Base-by-base conservation (phyloP, 2,797 vertebrate species). In the Mormyrus hasselquistii region DNA sequence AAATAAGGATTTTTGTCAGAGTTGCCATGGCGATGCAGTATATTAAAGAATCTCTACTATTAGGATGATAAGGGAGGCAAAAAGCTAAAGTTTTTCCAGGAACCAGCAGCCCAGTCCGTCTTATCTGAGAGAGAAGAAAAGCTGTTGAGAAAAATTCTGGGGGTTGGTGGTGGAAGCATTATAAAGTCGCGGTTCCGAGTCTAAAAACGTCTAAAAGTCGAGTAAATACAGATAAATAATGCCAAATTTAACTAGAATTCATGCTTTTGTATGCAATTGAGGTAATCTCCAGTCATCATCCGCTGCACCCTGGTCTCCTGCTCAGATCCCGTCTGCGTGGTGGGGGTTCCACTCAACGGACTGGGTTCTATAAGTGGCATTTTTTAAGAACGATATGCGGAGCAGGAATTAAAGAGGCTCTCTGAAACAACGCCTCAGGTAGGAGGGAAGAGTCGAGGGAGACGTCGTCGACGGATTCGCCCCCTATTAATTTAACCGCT, bases 21-120 rank as follows among this genome's bases (percentile, higher is more conserved):
- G 85, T 87, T 87, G 85, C 85, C 85, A 87, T 87, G 85, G 85
- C 85, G 25, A 87, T 87, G n/a, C 19, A 25, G 82, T 2, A 87
- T 59, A 52, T 41, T 87, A 87, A 57, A 59, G 52, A 41, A 59
- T 87, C 29, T 14, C 25, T 38, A 55, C 85, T 34, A 87, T 87
- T 87, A 59, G 53, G 85, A 87, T 34, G 85, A 86, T 57, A 57
- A 55, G 85, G 65, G 53, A 87, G 50, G 53, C n/a, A 34, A 44
- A 87, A 87, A 57, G 34, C 53, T 41, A 34, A 57, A 57, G 85
- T 87, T 87, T 25, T 87, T 29, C 52, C 16, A 41, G 22, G 85
- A 38, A 9, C 85, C 25, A 6, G 53, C 53, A 38, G 85, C 29
- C 53, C 50, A 50, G 85, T 59, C 85, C 53, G 2, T 87, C 50